Conservation (phyloP, 2,797 vertebrate species). For the Tapirus indicus region DNA sequence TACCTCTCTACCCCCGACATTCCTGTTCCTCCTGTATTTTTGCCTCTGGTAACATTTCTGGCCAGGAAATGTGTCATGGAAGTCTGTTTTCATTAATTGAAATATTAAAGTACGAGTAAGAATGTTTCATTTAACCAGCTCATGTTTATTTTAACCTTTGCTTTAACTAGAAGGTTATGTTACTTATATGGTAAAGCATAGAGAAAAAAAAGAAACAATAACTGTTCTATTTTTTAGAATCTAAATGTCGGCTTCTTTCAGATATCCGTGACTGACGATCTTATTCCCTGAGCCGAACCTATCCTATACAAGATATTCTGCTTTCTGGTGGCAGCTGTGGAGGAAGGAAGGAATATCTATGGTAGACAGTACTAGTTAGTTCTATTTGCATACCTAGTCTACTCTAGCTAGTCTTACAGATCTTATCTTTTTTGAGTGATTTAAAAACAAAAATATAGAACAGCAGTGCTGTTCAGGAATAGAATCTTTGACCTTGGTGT, state of each 20-base stretch:
- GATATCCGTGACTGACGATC: neutral
- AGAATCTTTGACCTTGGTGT: constrained; percentile 21
- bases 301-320: neutral
- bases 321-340: neutral
- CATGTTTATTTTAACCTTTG: constrained; percentile 55
- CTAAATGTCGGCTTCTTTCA: neutral
- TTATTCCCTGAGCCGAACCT: neutral
- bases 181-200: constrained; percentile 24
- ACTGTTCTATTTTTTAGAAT: neutral
- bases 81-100: constrained; percentile 58
- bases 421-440: neutral
- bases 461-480: neutral
- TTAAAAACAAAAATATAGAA: neutral
- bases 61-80: neutral
- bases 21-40: neutral
- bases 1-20: neutral
- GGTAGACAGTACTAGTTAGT: neutral
- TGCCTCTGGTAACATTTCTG: neutral
- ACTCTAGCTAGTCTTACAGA: neutral
- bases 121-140: constrained; percentile 47
- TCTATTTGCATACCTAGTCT: neutral
- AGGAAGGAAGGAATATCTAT: neutral
- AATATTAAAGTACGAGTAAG: constrained; percentile 18
- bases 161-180: neutral
- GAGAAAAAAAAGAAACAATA: neutral